These are phyloP conservation scores for Pedicia rivosa DNA, from an alignment of 2,888 invertebrate genomes.

Conservation along the genomic window DNA sequence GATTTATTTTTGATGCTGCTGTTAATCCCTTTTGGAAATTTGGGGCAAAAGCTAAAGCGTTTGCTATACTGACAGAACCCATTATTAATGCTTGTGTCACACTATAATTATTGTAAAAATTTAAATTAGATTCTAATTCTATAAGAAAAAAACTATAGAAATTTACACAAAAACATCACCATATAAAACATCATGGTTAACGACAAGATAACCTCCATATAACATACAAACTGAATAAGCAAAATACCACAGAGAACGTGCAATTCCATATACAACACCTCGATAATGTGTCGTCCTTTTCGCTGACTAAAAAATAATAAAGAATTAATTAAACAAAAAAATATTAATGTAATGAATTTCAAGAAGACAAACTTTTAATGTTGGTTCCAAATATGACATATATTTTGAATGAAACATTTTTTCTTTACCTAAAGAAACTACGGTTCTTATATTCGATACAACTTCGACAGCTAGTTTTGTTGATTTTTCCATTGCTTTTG, in stretches of 20 bases:
- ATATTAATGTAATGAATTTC: neutral
- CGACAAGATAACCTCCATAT: conserved; percentile 53
- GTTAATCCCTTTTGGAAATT: conserved; percentile 65
- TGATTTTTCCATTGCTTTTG: conserved; percentile 51
- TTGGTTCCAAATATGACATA: conserved; percentile 39
- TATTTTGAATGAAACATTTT: conserved; percentile 48
- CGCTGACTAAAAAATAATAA: too few relatives aligned
- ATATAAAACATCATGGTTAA: conserved; percentile 38
- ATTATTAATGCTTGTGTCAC: conserved; percentile 55
- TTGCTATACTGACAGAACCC: conserved; percentile 53
- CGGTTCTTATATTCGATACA: conserved; percentile 61
- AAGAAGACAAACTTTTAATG: conserved; percentile 35
- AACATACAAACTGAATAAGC: conserved; percentile 54
- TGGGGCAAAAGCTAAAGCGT: conserved; percentile 48
- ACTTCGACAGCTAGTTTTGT: conserved; percentile 68
- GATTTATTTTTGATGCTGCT: conserved; percentile 52
- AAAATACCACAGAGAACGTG: conserved; percentile 54
- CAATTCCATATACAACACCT: conserved; percentile 53
- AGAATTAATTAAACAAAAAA: neutral
- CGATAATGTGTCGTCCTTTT: conserved; percentile 45
- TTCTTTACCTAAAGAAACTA: conserved; percentile 56
- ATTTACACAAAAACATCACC: conserved; percentile 53
- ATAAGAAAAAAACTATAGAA: neutral
- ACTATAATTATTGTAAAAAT: conserved; percentile 27
- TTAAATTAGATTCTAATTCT: neutral